Evolutionary conservation across 2,797 vertebrate genomes (phyloP).

Genomic region (Sebastes cheni): DNA sequence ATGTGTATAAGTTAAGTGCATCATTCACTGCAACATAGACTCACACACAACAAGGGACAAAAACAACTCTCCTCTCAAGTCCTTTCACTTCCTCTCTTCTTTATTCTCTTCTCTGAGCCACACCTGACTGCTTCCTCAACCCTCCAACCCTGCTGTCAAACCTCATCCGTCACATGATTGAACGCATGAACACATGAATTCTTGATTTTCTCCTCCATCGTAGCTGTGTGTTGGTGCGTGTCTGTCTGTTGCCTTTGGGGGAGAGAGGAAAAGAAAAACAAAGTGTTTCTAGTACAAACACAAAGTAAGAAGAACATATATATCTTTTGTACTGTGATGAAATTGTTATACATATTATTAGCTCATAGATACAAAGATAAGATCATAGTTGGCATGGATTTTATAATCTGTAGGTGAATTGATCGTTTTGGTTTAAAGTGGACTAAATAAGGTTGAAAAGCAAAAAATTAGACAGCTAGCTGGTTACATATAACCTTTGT

Average conservation of each 20-base stretch:
- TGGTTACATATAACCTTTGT: background rate
- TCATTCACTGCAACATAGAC: background rate
- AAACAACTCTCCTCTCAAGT: background rate
- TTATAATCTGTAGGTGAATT: background rate
- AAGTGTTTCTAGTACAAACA: background rate
- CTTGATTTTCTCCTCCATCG: background rate
- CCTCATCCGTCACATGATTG: slow-evolving; percentile 22
- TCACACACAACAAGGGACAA: background rate
- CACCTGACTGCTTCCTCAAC: slow-evolving; percentile 24
- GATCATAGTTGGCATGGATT: background rate
- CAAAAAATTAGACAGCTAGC: background rate
- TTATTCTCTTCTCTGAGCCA: background rate
- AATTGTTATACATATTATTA: background rate
- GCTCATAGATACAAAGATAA: background rate
- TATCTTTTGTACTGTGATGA: background rate
- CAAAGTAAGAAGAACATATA: background rate
- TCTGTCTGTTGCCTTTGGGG: background rate
- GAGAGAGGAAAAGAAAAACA: background rate
- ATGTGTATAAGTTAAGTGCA: background rate
- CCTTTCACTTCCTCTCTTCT: background rate
- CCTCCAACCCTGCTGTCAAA: slow-evolving; percentile 17
- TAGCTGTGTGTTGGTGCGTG: background rate
- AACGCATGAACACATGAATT: slow-evolving; percentile 1
- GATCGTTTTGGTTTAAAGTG: background rate
- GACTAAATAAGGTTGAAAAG: background rate